Conservation (phyloP, 2,113 vertebrate genomes). For the Willisornis vidua region DNA sequence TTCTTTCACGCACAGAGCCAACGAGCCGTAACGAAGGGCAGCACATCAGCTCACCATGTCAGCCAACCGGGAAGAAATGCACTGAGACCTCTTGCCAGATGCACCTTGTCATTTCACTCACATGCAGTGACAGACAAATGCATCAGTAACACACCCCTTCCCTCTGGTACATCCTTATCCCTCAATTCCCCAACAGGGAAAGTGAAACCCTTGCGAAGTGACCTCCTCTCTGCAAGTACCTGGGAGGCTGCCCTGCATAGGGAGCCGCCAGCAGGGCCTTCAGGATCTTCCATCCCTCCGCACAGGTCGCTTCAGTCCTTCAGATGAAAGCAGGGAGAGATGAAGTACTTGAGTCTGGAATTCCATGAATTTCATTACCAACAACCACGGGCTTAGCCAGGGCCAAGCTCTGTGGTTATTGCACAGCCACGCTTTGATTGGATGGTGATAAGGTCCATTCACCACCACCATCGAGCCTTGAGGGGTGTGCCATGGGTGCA, state of each 20-base stretch:
- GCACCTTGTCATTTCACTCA: background rate
- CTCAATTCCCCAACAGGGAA: background rate
- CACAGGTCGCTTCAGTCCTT: background rate
- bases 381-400: background rate
- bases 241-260: accelerated
- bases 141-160: background rate
- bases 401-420: background rate
- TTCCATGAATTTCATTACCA: slow-evolving; percentile 10
- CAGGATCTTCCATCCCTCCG: background rate
- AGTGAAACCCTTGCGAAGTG: background rate
- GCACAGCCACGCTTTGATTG: background rate
- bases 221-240: background rate
- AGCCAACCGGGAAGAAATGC: background rate
- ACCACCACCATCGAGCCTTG: accelerated
- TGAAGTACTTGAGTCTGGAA: slow-evolving; percentile 2
- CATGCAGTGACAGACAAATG: background rate
- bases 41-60: background rate
- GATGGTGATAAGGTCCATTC: background rate
- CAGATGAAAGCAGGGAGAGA: slow-evolving; percentile 18
- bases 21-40: background rate
- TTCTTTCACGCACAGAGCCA: background rate
- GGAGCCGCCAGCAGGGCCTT: background rate
- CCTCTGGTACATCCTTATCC: background rate
- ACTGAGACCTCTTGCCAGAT: background rate
- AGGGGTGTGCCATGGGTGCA: accelerated